Evolutionary conservation across 2,888 invertebrate genomes (phyloP).

Genomic region (Cataglyphis altisquamis): DNA sequence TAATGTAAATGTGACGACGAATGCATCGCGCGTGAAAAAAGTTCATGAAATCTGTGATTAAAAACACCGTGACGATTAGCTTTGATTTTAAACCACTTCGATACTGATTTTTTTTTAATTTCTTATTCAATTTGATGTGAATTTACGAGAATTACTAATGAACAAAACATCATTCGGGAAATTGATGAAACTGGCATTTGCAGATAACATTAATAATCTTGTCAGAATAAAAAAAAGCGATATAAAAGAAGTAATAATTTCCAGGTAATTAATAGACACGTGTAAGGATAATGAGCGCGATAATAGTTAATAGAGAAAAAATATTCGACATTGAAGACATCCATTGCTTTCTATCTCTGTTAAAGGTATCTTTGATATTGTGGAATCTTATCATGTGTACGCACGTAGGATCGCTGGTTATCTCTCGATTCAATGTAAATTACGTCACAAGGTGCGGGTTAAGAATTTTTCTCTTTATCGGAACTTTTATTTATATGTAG

Average conservation of each 20-base stretch:
- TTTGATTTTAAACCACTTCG: not conserved
- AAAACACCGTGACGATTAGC: conserved; percentile 12
- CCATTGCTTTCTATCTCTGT: conserved; percentile 14
- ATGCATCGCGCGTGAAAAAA: not conserved
- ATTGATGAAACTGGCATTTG: not conserved
- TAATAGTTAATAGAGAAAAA: conserved; percentile 48
- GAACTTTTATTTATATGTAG: no score
- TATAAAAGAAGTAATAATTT: not conserved
- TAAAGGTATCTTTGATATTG: not conserved
- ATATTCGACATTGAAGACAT: conserved; percentile 47
- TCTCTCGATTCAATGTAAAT: not conserved
- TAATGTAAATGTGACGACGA: not conserved
- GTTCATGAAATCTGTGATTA: conserved; percentile 6
- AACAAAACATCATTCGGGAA: not conserved
- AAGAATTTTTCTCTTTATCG: not conserved
- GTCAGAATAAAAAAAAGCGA: not conserved
- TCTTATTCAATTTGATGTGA: not conserved
- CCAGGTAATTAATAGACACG: not conserved
- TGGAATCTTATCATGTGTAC: not conserved
- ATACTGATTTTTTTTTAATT: conserved; percentile 18
- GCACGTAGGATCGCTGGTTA: conserved; percentile 10
- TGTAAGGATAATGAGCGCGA: conserved; percentile 21
- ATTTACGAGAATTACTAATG: not conserved
- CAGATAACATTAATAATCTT: conserved; percentile 2
- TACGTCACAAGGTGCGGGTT: not conserved